These are phyloP conservation scores for Riptortus pedestris DNA, from an alignment of 1,140 invertebrate species.

Conservation along the genomic window DNA sequence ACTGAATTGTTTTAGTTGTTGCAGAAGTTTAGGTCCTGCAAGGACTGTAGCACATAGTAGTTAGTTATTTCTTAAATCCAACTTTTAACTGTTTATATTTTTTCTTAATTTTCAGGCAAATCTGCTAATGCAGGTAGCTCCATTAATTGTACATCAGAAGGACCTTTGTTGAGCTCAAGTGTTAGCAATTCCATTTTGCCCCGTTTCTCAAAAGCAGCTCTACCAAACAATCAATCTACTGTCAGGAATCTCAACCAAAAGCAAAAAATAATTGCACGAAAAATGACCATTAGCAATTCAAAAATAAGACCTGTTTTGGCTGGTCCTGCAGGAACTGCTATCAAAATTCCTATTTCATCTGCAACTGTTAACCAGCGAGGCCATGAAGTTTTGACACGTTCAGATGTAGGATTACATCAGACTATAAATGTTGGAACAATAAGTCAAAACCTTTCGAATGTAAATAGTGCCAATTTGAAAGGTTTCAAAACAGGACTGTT, in stretches of 20 bases:
- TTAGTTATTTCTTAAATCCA: background rate
- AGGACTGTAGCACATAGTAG: background rate
- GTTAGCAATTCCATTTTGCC: conserved; percentile 56
- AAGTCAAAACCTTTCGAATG: background rate
- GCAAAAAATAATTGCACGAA: conserved; percentile 26
- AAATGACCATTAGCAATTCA: conserved; percentile 28
- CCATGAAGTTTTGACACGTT: background rate
- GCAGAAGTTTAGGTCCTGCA: background rate
- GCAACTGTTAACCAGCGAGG: background rate
- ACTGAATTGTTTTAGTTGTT: too few species aligned
- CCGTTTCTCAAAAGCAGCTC: conserved; percentile 57
- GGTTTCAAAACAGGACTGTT: conserved; percentile 5
- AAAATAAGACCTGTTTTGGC: background rate
- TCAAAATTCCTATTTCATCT: background rate
- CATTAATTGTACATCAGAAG: background rate
- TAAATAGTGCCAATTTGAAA: background rate
- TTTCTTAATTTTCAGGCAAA: background rate
- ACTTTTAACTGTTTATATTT: background rate
- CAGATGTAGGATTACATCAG: conserved; percentile 13
- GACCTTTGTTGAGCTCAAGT: background rate
- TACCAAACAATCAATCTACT: conserved; percentile 38
- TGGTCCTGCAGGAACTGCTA: background rate
- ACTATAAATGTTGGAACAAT: conserved; percentile 7
- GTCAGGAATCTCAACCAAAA: conserved; percentile 24
- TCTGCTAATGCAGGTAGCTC: background rate